Evolutionary conservation across 2,888 invertebrate genomes (phyloP).

Genomic region (Flabesymbios commensalis): DNA sequence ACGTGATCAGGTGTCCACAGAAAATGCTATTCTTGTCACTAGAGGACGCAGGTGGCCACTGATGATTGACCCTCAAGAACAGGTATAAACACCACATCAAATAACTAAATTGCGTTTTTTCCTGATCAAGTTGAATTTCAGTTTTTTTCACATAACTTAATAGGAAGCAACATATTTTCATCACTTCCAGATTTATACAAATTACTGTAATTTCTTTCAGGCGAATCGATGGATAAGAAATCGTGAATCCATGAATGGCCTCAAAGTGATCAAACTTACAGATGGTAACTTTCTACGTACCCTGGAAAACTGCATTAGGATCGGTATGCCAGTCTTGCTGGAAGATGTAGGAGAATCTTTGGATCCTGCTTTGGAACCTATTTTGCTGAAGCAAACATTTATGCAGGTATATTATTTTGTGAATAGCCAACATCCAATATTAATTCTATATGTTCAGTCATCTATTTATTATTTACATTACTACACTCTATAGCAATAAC

Average conservation of each 20-base stretch:
- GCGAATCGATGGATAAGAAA: constrained; percentile 62
- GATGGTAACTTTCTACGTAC: constrained; percentile 59
- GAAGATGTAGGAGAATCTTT: constrained; percentile 60
- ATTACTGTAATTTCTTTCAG: constrained; percentile 31
- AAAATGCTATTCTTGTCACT: constrained; percentile 62
- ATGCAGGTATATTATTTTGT: constrained; percentile 66
- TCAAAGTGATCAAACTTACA: constrained; percentile 61
- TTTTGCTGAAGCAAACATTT: constrained; percentile 75
- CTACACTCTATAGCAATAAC: too few species aligned
- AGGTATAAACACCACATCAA: constrained; percentile 43
- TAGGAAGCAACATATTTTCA: neutral
- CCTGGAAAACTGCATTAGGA: constrained; percentile 61
- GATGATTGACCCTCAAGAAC: constrained; percentile 64
- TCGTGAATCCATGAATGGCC: constrained; percentile 54
- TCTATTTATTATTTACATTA: too few species aligned
- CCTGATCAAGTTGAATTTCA: too few species aligned
- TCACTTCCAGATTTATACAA: too few species aligned
- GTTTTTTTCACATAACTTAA: too few species aligned
- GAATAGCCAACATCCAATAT: too few species aligned
- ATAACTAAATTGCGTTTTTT: too few species aligned
- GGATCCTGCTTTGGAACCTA: constrained; percentile 62
- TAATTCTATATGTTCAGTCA: too few species aligned
- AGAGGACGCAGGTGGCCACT: constrained; percentile 62
- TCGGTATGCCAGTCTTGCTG: constrained; percentile 62
- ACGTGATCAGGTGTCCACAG: constrained; percentile 61